Conservation (phyloP, 2,888 invertebrate genomes). For the Allacma fusca region DNA sequence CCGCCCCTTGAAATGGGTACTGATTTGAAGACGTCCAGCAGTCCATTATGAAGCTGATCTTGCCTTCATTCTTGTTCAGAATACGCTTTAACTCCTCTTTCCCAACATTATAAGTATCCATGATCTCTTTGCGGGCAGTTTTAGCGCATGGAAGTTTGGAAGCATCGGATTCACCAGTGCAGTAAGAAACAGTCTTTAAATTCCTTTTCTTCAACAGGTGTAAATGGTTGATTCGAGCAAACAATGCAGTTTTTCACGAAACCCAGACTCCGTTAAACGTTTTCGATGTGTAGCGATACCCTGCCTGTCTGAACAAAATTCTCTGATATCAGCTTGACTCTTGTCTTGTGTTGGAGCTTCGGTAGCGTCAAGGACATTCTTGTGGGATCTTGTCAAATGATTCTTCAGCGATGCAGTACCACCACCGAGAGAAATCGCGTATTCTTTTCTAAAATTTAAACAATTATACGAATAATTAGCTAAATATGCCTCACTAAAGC, state of each 20-base stretch:
- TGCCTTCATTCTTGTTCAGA: background rate
- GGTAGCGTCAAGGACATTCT: too few species aligned
- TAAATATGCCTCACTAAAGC: too few species aligned
- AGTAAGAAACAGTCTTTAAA: background rate
- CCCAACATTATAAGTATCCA: background rate
- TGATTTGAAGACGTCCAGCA: background rate
- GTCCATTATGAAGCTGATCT: background rate
- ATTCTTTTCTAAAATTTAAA: too few species aligned
- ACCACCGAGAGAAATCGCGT: too few species aligned
- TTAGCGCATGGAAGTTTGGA: background rate
- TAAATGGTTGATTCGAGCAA: background rate
- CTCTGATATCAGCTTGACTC: too few species aligned
- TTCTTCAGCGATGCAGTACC: too few species aligned
- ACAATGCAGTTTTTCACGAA: background rate
- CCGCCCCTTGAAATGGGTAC: background rate
- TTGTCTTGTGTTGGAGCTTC: too few species aligned
- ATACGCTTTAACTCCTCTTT: background rate
- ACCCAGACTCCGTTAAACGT: background rate
- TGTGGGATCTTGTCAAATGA: too few species aligned
- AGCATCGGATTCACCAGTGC: background rate
- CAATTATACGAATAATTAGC: too few species aligned
- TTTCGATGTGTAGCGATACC: background rate
- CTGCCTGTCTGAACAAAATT: too few species aligned
- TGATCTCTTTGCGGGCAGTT: background rate
- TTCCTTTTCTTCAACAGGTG: background rate